A percentile compares a stretch with the other conserved stretches of the same genome.
Conservation (phyloP, 1,140 invertebrate genomes). For the Luehdorfia chinensis region DNA sequence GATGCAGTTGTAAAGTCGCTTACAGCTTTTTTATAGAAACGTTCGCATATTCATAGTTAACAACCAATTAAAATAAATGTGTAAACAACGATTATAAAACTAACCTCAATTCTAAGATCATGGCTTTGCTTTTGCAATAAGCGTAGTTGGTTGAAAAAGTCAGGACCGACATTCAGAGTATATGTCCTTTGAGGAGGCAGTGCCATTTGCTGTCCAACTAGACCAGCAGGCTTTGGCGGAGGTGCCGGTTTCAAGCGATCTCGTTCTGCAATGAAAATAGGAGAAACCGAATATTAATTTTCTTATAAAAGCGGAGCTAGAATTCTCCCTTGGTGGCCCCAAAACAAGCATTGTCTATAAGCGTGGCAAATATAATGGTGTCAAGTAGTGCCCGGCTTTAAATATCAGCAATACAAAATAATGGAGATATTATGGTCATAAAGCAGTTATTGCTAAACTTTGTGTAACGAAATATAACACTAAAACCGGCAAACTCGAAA, state of each 20-base stretch:
- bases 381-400: not conserved
- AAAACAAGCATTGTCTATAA: too few species aligned
- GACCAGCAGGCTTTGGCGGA: conserved; percentile 88
- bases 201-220: conserved; percentile 76
- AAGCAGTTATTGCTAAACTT: too few species aligned
- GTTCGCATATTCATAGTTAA: conserved; percentile 4
- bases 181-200: conserved; percentile 72
- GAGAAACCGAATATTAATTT: not conserved
- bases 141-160: conserved; percentile 91
- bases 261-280: conserved; percentile 78
- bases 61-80: not conserved
- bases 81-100: conserved; percentile 14
- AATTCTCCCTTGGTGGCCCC: too few species aligned
- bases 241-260: conserved; percentile 90
- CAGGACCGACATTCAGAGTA: conserved; percentile 81
- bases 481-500: too few species aligned
- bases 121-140: conserved; percentile 93
- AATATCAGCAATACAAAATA: not conserved
- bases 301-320: conserved; percentile 15
- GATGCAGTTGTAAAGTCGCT: not conserved
- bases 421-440: too few species aligned
- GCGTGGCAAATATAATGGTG: conserved; percentile 4
- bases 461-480: too few species aligned
- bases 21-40: conserved; percentile 1
- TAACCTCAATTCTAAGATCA: conserved; percentile 92